A percentile compares a stretch with the other conserved stretches of the same genome.
Evolutionary conservation across 2,113 vertebrate genomes (phyloP).

Genomic region (Lepus americanus): DNA sequence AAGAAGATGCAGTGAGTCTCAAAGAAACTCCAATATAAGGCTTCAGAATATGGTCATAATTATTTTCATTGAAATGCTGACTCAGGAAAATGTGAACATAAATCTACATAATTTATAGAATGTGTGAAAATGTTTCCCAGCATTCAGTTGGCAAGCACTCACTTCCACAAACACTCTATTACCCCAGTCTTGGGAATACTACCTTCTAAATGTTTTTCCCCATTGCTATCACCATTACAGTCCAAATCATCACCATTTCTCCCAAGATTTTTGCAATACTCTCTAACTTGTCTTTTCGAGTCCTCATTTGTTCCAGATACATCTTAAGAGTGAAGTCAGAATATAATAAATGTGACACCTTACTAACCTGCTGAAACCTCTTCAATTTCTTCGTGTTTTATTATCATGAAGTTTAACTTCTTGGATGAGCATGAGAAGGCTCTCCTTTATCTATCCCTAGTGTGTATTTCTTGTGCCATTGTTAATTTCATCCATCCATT

Average conservation of each 20-base stretch:
- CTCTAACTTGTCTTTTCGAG: background rate
- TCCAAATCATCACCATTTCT: background rate
- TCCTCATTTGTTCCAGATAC: background rate
- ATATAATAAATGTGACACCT: background rate
- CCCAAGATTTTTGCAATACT: background rate
- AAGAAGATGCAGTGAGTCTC: background rate
- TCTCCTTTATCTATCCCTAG: background rate
- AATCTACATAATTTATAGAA: conserved; percentile 29
- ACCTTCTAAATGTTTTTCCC: background rate
- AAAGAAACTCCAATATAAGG: background rate
- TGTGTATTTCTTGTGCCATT: background rate
- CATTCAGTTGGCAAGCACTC: background rate
- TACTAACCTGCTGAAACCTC: background rate
- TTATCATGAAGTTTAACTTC: background rate
- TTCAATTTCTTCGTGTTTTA: background rate
- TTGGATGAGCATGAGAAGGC: background rate
- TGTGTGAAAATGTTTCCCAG: background rate
- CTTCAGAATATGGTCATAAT: conserved; percentile 37
- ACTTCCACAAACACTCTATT: background rate
- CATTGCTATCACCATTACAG: background rate
- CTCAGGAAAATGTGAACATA: conserved; percentile 44
- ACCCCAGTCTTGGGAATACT: background rate
- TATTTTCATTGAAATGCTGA: conserved; percentile 52
- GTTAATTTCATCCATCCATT: background rate
- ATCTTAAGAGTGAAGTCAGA: background rate